Base-by-base conservation (phyloP, 2,113 vertebrate species). In the Erythrolamprus reginae region DNA sequence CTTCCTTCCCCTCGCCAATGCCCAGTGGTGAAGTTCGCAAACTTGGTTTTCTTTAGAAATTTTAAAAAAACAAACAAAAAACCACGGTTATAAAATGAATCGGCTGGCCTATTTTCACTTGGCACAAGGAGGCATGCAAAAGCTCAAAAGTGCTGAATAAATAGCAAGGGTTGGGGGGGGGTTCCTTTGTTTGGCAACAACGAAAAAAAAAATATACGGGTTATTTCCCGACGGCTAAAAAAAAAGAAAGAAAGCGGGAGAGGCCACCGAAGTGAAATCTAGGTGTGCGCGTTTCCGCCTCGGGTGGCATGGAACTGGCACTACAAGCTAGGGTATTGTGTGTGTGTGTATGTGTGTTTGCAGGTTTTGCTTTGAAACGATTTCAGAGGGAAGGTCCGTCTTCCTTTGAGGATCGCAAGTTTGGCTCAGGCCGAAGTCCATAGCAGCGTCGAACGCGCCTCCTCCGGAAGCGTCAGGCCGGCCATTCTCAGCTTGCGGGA, bases 81-180 rank as follows among this genome's bases (percentile, higher is more conserved):
- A n/a, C n/a, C 17, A 19, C 89, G 89, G 91, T 90, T 92, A 89
- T 53, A 92, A 94, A 95, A 96, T 86, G 93, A 95, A 95, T 94
- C 93, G 93, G 92, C 86, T 94, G 94, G 93, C 95, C 94, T 90
- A 91, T 33, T 93, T 95, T 97, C 97, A 95, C 96, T 98, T 98
- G 98, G 98, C 98, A 99, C 98, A 97, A 97, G 96, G 96, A 94
- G 23, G 97, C 98, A 99, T 99, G 98, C 99, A 99, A 98, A 98
- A 99, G 98, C 98, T 95, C 96, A 96, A 96, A 97, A 96, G 96
- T 92, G 93, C 90, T 33, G 91, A 94, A 95, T 92, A 90, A 93
- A 96, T 91, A 96, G 95, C 93, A 96, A 94, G 94, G 55, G 3
- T 4, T 26, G 24, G 56, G 0, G 8, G 23, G 0, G 3, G 1